A percentile compares a stretch with the other conserved stretches of the same genome.
Conservation (phyloP, 1,140 invertebrate genomes). For the Calliopsis andreniformis region DNA sequence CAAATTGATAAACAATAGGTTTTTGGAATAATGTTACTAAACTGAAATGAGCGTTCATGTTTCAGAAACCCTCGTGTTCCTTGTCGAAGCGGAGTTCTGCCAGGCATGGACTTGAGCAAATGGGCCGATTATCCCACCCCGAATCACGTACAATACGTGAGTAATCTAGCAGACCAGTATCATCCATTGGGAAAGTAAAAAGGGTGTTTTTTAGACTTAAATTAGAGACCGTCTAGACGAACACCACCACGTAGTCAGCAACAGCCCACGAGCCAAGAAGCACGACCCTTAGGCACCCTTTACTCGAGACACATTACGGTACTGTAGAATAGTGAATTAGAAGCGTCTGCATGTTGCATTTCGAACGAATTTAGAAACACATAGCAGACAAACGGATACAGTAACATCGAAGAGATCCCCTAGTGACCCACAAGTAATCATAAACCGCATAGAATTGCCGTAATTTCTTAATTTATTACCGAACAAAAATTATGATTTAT, state of each 20-base stretch:
- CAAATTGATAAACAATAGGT: too few relatives aligned
- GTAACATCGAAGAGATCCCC: background rate
- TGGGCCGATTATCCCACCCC: conserved; percentile 88
- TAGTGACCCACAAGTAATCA: conserved; percentile 25
- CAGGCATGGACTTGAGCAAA: conserved; percentile 92
- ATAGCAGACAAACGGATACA: conserved; percentile 8
- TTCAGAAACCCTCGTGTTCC: conserved; percentile 93
- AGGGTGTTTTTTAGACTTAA: conserved; percentile 50
- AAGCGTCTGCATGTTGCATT: conserved; percentile 32
- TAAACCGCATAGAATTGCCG: conserved; percentile 1
- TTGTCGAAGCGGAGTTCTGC: conserved; percentile 92
- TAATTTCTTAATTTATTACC: conserved; percentile 30
- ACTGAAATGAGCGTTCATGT: conserved; percentile 61
- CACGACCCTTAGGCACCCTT: conserved; percentile 55
- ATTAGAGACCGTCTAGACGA: conserved; percentile 54
- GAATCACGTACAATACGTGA: conserved; percentile 84
- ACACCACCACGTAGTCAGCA: conserved; percentile 56
- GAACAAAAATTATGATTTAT: conserved; percentile 29
- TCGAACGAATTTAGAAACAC: conserved; percentile 32
- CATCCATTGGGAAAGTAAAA: conserved; percentile 83
- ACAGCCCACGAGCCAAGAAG: conserved; percentile 60
- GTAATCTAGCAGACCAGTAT: conserved; percentile 83
- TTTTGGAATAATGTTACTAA: background rate
- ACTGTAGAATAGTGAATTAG: conserved; percentile 37
- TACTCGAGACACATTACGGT: conserved; percentile 53